Evolutionary conservation across 1,140 invertebrate genomes (phyloP).

Genomic region (Bathynomus jamesi): DNA sequence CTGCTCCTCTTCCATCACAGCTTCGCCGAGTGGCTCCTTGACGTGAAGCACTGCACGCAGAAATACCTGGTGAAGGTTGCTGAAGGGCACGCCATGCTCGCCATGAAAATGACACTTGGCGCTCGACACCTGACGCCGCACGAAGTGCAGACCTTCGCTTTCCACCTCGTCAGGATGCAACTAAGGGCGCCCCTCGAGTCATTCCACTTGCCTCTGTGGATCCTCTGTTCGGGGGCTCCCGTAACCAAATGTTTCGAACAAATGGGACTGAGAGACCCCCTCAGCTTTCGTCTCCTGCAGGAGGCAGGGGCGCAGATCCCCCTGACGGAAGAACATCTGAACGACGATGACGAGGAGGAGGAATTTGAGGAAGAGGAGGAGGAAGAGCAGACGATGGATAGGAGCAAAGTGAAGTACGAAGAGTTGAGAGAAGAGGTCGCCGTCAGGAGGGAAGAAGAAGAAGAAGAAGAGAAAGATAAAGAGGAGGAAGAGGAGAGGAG

Average conservation of each 20-base stretch:
- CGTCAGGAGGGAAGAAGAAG: slow-evolving; percentile 19
- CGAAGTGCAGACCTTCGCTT: slow-evolving; percentile 51
- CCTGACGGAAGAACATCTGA: slow-evolving; percentile 31
- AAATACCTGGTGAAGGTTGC: slow-evolving; percentile 80
- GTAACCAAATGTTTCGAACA: slow-evolving; percentile 37
- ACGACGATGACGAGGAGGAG: slow-evolving; percentile 32
- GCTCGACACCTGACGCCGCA: slow-evolving; percentile 48
- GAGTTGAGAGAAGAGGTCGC: slow-evolving; percentile 25
- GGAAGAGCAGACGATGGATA: slow-evolving; percentile 47
- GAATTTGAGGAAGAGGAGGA: slow-evolving; percentile 50
- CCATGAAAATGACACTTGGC: slow-evolving; percentile 67
- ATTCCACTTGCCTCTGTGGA: slow-evolving; percentile 45
- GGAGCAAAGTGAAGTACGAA: slow-evolving; percentile 31
- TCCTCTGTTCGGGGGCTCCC: slow-evolving; percentile 39
- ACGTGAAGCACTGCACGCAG: slow-evolving; percentile 93
- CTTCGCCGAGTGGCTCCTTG: slow-evolving; percentile 86
- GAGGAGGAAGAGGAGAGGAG: slow-evolving; percentile 14
- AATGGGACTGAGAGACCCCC: slow-evolving; percentile 51
- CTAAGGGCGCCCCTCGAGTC: slow-evolving; percentile 43
- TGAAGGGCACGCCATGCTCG: slow-evolving; percentile 81
- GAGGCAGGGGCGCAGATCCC: slow-evolving; percentile 57
- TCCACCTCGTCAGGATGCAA: slow-evolving; percentile 49
- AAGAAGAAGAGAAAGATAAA: slow-evolving; percentile 8
- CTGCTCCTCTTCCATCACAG: slow-evolving; percentile 79
- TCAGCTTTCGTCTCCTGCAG: slow-evolving; percentile 55